Conservation (phyloP, 2,113 vertebrate genomes). For the Psettodes erumei region DNA sequence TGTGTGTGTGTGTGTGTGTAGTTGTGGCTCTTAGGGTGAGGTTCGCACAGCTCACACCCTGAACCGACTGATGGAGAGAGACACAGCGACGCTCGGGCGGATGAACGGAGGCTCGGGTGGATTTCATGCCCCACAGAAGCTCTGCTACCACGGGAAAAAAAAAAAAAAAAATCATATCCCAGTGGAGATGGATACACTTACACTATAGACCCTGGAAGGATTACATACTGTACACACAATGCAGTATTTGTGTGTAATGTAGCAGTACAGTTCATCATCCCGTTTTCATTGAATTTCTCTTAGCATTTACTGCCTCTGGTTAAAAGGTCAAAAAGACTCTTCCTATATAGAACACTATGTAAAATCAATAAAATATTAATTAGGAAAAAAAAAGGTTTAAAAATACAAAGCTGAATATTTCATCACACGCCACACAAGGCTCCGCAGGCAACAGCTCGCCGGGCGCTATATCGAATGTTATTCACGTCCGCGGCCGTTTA, state of each 20-base stretch:
- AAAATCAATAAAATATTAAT: constrained; percentile 34
- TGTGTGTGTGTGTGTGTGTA: constrained; percentile 12
- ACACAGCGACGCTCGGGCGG: constrained; percentile 39
- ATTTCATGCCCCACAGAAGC: constrained; percentile 49
- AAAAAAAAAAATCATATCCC: not conserved
- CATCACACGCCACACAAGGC: not conserved
- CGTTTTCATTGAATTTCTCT: not conserved
- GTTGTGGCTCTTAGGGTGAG: constrained; percentile 46
- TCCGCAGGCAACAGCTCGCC: not conserved
- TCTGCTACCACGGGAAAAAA: not conserved
- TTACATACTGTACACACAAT: not conserved
- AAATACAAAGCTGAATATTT: constrained; percentile 41
- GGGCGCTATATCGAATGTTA: not conserved
- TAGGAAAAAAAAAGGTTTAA: not conserved
- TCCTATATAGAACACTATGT: not conserved
- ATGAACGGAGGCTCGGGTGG: constrained; percentile 44
- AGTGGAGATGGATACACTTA: constrained; percentile 5
- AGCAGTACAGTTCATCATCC: not conserved
- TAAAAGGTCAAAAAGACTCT: not conserved
- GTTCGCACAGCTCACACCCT: constrained; percentile 37
- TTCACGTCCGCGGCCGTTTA: constrained; percentile 12
- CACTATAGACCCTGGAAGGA: no score
- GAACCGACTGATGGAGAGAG: constrained; percentile 53
- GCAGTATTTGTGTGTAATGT: not conserved
- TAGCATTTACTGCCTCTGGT: not conserved